Evolutionary conservation across 2,888 invertebrate species (phyloP).

Genomic region (Amblyjoppa proteus): DNA sequence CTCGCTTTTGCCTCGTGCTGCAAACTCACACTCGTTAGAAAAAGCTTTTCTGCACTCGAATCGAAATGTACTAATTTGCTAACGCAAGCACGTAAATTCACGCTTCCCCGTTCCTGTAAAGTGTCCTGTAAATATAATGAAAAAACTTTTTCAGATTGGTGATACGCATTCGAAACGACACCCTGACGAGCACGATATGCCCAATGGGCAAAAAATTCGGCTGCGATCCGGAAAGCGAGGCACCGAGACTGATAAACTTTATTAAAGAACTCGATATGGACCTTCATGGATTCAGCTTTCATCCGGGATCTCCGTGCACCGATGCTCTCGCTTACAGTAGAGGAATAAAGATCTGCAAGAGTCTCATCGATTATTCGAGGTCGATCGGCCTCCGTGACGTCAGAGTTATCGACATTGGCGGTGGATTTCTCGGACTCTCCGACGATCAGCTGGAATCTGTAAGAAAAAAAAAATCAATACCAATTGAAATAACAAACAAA

Average conservation of each 20-base stretch:
- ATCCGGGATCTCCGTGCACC: conserved; percentile 79
- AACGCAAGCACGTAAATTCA: no score
- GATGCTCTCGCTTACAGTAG: conserved; percentile 85
- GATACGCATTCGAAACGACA: conserved; percentile 80
- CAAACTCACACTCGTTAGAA: no score
- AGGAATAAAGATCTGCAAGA: conserved; percentile 86
- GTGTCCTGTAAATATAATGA: no score
- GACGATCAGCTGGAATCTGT: conserved; percentile 85
- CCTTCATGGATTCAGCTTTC: conserved; percentile 82
- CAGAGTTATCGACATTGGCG: conserved; percentile 87
- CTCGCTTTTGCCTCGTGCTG: no score
- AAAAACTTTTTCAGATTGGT: conserved; percentile 72
- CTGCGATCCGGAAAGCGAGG: conserved; percentile 77
- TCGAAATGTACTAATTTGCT: no score
- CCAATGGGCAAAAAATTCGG: conserved; percentile 80
- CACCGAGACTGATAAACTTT: conserved; percentile 74
- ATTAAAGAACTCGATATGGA: conserved; percentile 77
- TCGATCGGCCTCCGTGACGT: conserved; percentile 86
- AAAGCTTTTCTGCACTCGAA: no score
- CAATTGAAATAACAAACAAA: no score
- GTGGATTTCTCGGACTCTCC: conserved; percentile 87
- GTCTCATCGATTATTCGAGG: conserved; percentile 85
- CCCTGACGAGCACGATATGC: no score
- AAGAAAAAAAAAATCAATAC: conserved; percentile 18
- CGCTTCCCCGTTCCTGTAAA: no score